phyloP scores from a whole-genome alignment of 2,113 vertebrate species.

The Callipepla squamata region DNA sequence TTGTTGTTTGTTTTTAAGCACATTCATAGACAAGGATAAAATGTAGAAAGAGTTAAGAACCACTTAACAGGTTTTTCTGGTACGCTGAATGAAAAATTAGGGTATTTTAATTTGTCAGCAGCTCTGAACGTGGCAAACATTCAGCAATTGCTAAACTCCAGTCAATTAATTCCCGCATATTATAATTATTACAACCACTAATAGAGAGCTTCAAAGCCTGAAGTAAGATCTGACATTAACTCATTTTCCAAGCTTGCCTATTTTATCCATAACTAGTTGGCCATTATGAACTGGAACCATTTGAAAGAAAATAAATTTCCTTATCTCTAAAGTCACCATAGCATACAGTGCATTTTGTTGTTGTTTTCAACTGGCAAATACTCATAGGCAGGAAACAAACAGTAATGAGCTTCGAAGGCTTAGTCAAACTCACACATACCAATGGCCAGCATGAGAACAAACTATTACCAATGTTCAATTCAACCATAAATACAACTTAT shows the following conservation, averaged over 20 bases:
- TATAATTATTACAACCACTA: not conserved
- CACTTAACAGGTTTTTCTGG: not conserved
- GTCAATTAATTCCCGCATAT: not conserved
- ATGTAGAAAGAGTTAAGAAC: not conserved
- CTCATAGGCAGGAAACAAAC: not conserved
- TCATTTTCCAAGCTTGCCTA: not conserved
- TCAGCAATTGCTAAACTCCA: not conserved
- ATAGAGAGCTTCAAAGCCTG: constrained; percentile 4
- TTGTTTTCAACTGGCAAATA: not conserved
- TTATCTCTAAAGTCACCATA: not conserved
- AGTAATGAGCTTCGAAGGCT: not conserved
- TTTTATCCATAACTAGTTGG: not conserved
- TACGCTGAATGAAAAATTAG: not conserved
- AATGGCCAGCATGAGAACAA: not conserved
- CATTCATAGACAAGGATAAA: not conserved
- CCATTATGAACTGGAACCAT: not conserved
- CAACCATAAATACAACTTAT: not conserved
- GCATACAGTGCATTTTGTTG: not conserved
- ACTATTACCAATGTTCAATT: not conserved
- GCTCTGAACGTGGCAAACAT: not conserved
- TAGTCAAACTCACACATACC: not conserved
- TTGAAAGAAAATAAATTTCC: not conserved
- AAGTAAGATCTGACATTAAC: not conserved
- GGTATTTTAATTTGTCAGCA: not conserved
- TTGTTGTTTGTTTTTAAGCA: not conserved